Evolutionary conservation across 2,113 vertebrate species (phyloP), one percentile per base, ranked within the genome.

Genomic region (Rattus rattus): DNA sequence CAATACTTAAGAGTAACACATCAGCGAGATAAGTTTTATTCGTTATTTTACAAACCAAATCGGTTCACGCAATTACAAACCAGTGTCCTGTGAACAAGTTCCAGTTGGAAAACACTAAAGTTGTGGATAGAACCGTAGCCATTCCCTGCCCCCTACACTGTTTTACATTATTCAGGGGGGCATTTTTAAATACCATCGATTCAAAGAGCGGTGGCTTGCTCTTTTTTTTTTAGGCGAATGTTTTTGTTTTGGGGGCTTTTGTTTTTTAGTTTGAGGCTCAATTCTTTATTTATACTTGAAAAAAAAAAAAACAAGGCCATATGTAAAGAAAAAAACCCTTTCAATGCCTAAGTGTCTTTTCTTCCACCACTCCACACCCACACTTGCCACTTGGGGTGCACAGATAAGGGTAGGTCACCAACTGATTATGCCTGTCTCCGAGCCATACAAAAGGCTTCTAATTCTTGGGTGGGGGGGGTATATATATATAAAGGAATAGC

Each of bases 371-470:
- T 96, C 96, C 96, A 94, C 96, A 97, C 97, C 98, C 98, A 97
- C 94, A 97, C 97, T 97, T 96, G 94, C 97, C 98, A 96, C 94
- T 96, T 98, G 83, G 96, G 97, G 97, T 96, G 96, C 96, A 97
- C 87, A 88, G 95, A 91, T 95, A 63, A 84, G 97, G 94, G 93
- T 97, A 81, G 69, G 92, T 97, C 96, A 97, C 97, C 95, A 95
- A 94, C 92, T 88, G 80, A 88, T 94, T 95, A 97, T 96, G 2
- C 97, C 98, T 98, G 98, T 98, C 97, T 81, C 98, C 98, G 98
- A 97, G 98, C 97, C 98, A 96, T 91, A 89, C 98, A 98, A 98
- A 98, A 98, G 98, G 98, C 98, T 98, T 98, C 98, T 98, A 93
- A 98, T 98, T 98, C 98, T 97, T 98, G 98, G 47, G 39, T 11